Evolutionary conservation across 2,797 vertebrate genomes (phyloP).

Genomic region (Coendou prehensilis): DNA sequence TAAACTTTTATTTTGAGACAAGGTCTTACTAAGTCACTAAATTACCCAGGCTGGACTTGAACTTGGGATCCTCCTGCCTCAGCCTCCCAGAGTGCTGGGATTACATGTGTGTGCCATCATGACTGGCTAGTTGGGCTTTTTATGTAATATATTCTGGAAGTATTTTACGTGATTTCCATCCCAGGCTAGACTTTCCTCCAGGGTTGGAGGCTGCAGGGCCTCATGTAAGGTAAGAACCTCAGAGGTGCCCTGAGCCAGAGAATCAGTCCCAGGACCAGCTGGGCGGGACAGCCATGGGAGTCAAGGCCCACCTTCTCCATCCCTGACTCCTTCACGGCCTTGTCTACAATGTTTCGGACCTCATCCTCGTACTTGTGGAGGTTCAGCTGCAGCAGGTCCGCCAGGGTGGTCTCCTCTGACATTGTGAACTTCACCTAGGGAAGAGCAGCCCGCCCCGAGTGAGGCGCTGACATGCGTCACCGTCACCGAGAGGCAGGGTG

Average conservation of each 20-base stretch:
- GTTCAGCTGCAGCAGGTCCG: conserved; percentile 88
- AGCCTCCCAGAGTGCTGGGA: neutral
- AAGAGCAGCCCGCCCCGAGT: accelerated
- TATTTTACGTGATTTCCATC: neutral
- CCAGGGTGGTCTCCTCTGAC: conserved; percentile 87
- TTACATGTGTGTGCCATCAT: neutral
- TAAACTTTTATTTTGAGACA: neutral
- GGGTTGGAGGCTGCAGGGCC: neutral
- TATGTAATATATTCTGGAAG: too few species aligned
- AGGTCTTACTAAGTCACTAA: neutral
- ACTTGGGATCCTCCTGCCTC: neutral
- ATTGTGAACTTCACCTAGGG: conserved; percentile 88
- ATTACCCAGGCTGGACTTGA: neutral
- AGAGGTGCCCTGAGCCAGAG: neutral
- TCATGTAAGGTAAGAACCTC: neutral
- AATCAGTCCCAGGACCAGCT: neutral
- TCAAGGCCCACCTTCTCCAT: conserved; percentile 87
- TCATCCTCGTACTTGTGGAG: conserved; percentile 89
- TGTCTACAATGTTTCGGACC: conserved; percentile 89
- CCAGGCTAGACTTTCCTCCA: neutral
- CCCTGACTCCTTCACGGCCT: conserved; percentile 88
- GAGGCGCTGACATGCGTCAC: neutral
- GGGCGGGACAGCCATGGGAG: neutral
- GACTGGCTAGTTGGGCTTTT: neutral
- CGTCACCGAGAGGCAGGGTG: accelerated